phyloP scores from a whole-genome alignment of 1,140 invertebrate species.

The Camponotus pennsylvanicus region DNA sequence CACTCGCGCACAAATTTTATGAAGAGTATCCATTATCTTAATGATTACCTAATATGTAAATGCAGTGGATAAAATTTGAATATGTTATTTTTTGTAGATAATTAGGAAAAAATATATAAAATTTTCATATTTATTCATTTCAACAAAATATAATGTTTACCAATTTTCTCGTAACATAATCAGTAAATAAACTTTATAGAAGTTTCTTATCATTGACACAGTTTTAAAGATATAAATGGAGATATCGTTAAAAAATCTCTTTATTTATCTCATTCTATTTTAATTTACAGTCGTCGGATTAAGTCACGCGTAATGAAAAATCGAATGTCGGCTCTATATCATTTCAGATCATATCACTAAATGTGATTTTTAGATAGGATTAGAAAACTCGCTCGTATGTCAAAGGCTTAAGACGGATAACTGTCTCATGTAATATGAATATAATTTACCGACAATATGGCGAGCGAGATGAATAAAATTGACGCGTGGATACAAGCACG shows the following conservation, averaged over 20 bases:
- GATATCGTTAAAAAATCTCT: background rate
- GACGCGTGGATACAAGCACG: background rate
- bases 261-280: background rate
- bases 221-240: background rate
- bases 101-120: too few relatives aligned
- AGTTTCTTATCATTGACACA: background rate
- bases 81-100: too few relatives aligned
- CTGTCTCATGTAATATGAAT: constrained; percentile 4
- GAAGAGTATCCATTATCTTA: background rate
- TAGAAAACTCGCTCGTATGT: background rate
- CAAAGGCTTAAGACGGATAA: background rate
- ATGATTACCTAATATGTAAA: too few relatives aligned
- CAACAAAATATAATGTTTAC: background rate
- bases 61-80: too few relatives aligned
- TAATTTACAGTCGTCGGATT: background rate
- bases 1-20: background rate
- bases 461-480: background rate
- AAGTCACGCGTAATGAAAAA: background rate
- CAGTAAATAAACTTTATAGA: background rate
- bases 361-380: background rate
- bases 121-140: background rate
- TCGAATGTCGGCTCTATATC: background rate
- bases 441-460: constrained; percentile 1
- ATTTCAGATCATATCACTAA: background rate
- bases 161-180: constrained; percentile 1